phyloP scores from a whole-genome alignment of 2,113 vertebrate genomes.

The Rhagologus leucostigma region DNA sequence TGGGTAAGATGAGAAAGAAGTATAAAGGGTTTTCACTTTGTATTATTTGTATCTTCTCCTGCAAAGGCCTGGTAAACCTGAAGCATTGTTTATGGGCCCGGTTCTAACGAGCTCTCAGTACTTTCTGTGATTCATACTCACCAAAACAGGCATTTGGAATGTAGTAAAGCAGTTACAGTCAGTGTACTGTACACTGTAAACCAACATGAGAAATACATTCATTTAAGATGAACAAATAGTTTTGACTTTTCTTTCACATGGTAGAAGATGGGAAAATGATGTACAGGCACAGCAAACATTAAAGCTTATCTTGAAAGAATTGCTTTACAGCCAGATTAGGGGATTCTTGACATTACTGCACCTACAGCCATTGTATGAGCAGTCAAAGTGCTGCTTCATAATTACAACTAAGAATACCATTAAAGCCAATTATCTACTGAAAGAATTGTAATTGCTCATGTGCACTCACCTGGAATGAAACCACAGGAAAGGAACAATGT shows the following conservation, averaged over 20 bases:
- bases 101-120: not conserved
- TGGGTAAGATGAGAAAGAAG: constrained; percentile 54
- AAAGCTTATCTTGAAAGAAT: constrained; percentile 52
- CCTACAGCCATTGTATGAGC: constrained; percentile 26
- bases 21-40: constrained; percentile 58
- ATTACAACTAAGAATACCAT: constrained; percentile 58
- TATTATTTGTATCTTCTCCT: constrained; percentile 48
- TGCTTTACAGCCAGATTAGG: constrained; percentile 49
- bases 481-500: not conserved
- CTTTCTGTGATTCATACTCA: not conserved
- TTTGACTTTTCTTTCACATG: constrained; percentile 39
- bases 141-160: not conserved
- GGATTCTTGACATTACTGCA: constrained; percentile 50
- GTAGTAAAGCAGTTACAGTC: not conserved
- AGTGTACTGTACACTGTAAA: not conserved
- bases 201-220: not conserved
- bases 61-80: not conserved
- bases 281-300: constrained; percentile 23
- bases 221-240: constrained; percentile 11
- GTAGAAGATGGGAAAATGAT: not conserved
- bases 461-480: constrained; percentile 40
- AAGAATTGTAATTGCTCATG: constrained; percentile 41
- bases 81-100: not conserved
- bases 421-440: constrained; percentile 37
- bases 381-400: constrained; percentile 48